Percentiles rank a stretch among this genome's conserved stretches.
Conservation (phyloP, 2,797 vertebrate species). For the Oceanodroma leucorhoa region DNA sequence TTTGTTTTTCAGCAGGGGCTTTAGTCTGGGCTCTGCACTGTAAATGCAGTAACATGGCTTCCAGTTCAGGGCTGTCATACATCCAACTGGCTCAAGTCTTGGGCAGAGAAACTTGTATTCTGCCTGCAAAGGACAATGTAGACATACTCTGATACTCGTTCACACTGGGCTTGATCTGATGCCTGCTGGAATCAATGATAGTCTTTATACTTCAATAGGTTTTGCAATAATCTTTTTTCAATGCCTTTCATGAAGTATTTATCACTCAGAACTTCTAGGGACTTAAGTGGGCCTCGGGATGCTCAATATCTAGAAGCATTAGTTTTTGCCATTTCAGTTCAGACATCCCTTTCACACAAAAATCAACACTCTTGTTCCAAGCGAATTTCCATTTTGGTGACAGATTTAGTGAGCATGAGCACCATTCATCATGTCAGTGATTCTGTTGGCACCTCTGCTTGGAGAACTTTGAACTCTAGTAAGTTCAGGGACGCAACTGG, state of each 20-base stretch:
- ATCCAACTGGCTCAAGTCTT: slow-evolving; percentile 53
- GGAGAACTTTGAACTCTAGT: slow-evolving; percentile 6
- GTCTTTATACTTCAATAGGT: slow-evolving; percentile 37
- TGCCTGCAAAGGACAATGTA: slow-evolving; percentile 45
- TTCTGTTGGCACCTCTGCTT: not conserved
- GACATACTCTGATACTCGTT: slow-evolving; percentile 50
- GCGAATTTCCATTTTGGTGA: not conserved
- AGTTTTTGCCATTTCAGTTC: not conserved
- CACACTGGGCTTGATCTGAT: slow-evolving; percentile 43
- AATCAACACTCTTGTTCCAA: not conserved
- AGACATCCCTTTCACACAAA: not conserved
- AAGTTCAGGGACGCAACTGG: not conserved
- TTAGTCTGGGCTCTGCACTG: slow-evolving; percentile 8
- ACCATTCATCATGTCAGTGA: not conserved
- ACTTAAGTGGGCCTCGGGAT: not conserved
- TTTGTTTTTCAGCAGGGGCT: slow-evolving; percentile 44
- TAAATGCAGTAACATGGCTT: slow-evolving; percentile 46
- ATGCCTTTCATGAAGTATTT: slow-evolving; percentile 3
- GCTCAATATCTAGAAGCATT: not conserved
- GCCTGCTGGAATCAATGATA: slow-evolving; percentile 25
- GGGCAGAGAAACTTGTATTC: slow-evolving; percentile 24
- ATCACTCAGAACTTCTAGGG: slow-evolving; percentile 19
- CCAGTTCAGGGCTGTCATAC: slow-evolving; percentile 47
- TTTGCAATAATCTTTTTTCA: slow-evolving; percentile 38
- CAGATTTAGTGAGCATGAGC: not conserved